Conservation (phyloP, 2,113 vertebrate species). For the Ascaphus truei region DNA sequence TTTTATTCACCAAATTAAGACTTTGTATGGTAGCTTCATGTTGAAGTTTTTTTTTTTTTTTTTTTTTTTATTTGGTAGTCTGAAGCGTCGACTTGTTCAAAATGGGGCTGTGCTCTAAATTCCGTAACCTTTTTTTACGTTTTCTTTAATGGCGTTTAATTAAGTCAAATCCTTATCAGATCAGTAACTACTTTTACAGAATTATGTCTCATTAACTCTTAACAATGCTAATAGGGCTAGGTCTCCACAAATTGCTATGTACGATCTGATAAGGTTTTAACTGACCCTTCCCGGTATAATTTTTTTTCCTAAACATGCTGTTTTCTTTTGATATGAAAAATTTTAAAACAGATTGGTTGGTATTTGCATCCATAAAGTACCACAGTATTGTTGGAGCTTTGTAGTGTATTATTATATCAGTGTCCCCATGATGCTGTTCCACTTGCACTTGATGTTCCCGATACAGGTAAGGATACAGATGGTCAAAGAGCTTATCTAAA, state of each 20-base stretch:
- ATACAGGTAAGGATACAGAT: constrained; percentile 77
- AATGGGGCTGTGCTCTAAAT: constrained; percentile 79
- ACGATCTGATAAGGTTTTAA: constrained; percentile 73
- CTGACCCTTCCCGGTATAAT: constrained; percentile 55
- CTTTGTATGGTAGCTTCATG: constrained; percentile 89
- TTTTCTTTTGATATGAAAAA: constrained; percentile 54
- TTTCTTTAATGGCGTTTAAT: constrained; percentile 39
- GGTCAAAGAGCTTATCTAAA: constrained; percentile 42
- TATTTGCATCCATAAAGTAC: constrained; percentile 57
- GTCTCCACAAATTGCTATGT: constrained; percentile 41
- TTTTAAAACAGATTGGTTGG: constrained; percentile 58
- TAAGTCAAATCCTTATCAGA: constrained; percentile 69
- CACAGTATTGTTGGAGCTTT: constrained; percentile 63
- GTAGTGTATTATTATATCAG: constrained; percentile 64
- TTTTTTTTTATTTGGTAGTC: constrained; percentile 50
- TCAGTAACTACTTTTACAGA: constrained; percentile 53
- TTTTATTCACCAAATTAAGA: constrained; percentile 58
- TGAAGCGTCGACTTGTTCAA: constrained; percentile 75
- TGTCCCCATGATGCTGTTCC: constrained; percentile 62
- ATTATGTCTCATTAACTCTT: constrained; percentile 52
- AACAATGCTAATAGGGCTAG: constrained; percentile 52
- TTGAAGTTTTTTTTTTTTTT: constrained; percentile 75
- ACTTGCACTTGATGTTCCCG: constrained; percentile 70
- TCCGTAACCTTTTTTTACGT: constrained; percentile 40
- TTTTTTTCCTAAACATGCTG: constrained; percentile 56